phyloP scores from a whole-genome alignment of 1,140 invertebrate species.

The Batillaria attramentaria region DNA sequence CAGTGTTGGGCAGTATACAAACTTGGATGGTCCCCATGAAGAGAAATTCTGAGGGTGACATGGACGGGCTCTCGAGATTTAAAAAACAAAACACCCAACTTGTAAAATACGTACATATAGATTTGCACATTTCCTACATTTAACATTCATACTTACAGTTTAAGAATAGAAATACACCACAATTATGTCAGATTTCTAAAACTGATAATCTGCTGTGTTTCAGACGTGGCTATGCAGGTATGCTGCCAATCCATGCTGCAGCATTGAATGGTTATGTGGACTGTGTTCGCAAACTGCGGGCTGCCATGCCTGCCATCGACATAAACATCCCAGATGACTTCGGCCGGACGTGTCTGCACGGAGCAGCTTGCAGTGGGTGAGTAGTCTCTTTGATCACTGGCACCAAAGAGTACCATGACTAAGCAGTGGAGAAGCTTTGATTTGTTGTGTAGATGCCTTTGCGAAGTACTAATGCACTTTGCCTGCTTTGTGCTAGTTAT shows the following conservation, averaged over 20 bases:
- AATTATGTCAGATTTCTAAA: too few relatives aligned
- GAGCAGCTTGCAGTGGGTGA: conserved; percentile 76
- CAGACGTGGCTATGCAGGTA: conserved; percentile 71
- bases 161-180: too few relatives aligned
- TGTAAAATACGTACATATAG: too few relatives aligned
- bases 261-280: conserved; percentile 77
- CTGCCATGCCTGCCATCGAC: conserved; percentile 72
- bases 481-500: too few relatives aligned
- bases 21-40: background rate
- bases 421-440: background rate
- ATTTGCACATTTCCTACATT: too few relatives aligned
- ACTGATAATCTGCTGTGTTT: conserved; percentile 26
- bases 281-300: conserved; percentile 75
- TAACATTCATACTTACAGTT: too few relatives aligned
- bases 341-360: conserved; percentile 76
- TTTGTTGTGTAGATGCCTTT: conserved; percentile 1
- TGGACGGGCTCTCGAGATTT: too few relatives aligned
- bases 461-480: background rate
- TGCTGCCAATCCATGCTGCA: conserved; percentile 78
- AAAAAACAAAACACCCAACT: too few relatives aligned
- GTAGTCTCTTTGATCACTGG: conserved; percentile 22
- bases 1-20: too few relatives aligned
- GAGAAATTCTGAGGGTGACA: too few relatives aligned
- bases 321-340: conserved; percentile 73
- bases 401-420: conserved; percentile 29